Percentiles rank a stretch among this genome's conserved stretches.
Evolutionary conservation across 2,797 vertebrate genomes (phyloP).

Genomic region (Carduelis carduelis): DNA sequence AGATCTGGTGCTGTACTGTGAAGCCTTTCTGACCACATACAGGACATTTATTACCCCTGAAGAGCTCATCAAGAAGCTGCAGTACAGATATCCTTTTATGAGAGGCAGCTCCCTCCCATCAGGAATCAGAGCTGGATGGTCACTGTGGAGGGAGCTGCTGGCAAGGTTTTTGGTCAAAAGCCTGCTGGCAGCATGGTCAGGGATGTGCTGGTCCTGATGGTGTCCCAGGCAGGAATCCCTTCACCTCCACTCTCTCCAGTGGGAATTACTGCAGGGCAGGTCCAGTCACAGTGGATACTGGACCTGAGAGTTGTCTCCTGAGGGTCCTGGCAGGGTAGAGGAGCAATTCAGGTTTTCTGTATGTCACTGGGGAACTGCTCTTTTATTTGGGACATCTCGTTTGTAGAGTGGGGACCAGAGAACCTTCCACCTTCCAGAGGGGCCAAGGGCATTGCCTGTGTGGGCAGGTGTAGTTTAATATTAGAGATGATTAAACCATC

Average conservation of each 20-base stretch:
- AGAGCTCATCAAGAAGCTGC: conserved; percentile 97
- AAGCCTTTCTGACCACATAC: conserved; percentile 98
- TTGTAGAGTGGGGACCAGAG: background rate
- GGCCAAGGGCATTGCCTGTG: background rate
- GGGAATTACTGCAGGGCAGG: background rate
- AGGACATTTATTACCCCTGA: conserved; percentile 95
- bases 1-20: conserved; percentile 98
- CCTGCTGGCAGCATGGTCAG: background rate
- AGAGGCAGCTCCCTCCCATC: background rate
- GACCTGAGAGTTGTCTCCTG: background rate
- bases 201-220: background rate
- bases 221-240: background rate
- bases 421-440: background rate
- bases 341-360: background rate
- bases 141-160: background rate
- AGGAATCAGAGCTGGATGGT: background rate
- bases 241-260: background rate
- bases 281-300: background rate
- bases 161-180: background rate
- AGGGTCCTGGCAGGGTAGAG: background rate
- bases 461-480: background rate
- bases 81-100: conserved; percentile 95
- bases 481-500: background rate
- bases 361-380: background rate
- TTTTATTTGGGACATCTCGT: background rate